Conservation (phyloP, 2,113 vertebrate genomes). For the Amazona guildingii region DNA sequence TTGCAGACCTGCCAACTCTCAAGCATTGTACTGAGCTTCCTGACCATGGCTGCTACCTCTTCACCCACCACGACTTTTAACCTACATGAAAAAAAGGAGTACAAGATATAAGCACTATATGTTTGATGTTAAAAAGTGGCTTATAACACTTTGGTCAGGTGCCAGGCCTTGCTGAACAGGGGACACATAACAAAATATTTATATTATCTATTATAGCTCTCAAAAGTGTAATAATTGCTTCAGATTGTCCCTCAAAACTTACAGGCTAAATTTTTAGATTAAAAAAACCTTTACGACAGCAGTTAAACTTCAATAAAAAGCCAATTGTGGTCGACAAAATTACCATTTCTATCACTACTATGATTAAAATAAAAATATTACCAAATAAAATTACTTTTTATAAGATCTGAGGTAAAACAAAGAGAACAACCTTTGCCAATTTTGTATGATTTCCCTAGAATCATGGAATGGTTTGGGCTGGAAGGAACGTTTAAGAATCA, state of each 20-base stretch:
- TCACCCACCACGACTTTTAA: neutral
- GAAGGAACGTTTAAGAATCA: neutral
- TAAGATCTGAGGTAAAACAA: neutral
- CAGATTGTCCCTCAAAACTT: neutral
- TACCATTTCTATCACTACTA: neutral
- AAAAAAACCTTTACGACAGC: fast-evolving
- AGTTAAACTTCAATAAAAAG: neutral
- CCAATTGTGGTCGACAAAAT: neutral
- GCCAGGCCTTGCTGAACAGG: neutral
- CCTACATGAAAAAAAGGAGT: neutral
- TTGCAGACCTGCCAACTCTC: neutral
- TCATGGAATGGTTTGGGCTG: neutral
- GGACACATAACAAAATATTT: neutral
- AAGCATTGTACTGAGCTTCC: neutral
- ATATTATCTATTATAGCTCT: neutral
- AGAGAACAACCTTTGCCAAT: neutral
- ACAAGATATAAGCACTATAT: neutral
- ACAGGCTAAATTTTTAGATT: neutral
- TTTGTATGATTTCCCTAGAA: neutral
- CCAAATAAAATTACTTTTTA: neutral
- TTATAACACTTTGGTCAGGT: neutral
- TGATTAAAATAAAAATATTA: neutral
- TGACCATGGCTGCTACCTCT: neutral
- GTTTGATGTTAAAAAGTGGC: neutral
- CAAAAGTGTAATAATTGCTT: neutral